phyloP scores from a whole-genome alignment of 92 coral and sea anemone genomes.

The Bergia sp. region DNA sequence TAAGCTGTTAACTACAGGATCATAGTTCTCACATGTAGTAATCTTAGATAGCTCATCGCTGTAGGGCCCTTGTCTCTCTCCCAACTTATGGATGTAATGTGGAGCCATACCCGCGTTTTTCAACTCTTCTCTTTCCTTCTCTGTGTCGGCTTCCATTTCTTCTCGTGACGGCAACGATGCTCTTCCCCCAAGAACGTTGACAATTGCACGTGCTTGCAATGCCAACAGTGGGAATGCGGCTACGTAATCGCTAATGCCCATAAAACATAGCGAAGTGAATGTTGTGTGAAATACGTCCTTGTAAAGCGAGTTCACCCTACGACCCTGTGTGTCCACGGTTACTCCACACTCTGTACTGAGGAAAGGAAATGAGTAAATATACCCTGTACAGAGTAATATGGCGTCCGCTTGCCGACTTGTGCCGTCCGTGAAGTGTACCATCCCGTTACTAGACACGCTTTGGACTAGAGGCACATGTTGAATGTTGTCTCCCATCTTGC shows the following conservation, averaged over 20 bases:
- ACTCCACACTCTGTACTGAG: slow-evolving; percentile 62
- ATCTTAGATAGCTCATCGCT: slow-evolving; percentile 53
- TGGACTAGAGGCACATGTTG: slow-evolving; percentile 56
- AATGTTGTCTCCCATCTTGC: slow-evolving; percentile 65
- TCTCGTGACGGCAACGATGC: slow-evolving; percentile 61
- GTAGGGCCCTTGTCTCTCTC: slow-evolving; percentile 58
- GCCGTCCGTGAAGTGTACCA: slow-evolving; percentile 63
- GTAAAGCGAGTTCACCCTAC: slow-evolving; percentile 72
- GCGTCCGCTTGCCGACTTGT: slow-evolving; percentile 55
- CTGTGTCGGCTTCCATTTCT: slow-evolving; percentile 76
- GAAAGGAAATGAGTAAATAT: slow-evolving; percentile 75
- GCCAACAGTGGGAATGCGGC: slow-evolving; percentile 74
- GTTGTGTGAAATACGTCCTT: slow-evolving; percentile 73
- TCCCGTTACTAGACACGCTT: slow-evolving; percentile 59
- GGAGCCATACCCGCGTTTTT: slow-evolving; percentile 50
- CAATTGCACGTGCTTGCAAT: slow-evolving; percentile 69
- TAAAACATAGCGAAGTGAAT: slow-evolving; percentile 67
- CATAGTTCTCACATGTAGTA: slow-evolving; percentile 55
- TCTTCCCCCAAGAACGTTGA: slow-evolving; percentile 61
- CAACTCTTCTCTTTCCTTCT: slow-evolving; percentile 65
- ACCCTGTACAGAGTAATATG: slow-evolving; percentile 82
- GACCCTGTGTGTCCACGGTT: slow-evolving; percentile 46
- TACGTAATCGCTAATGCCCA: slow-evolving; percentile 64
- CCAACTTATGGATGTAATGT: slow-evolving; percentile 66
- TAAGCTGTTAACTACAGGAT: slow-evolving; percentile 44